Evolutionary conservation across 35 echinoderm and acorn worm species (phyloP), one percentile per base, ranked within the genome.

Genomic region (Heliocidaris tuberculata): DNA sequence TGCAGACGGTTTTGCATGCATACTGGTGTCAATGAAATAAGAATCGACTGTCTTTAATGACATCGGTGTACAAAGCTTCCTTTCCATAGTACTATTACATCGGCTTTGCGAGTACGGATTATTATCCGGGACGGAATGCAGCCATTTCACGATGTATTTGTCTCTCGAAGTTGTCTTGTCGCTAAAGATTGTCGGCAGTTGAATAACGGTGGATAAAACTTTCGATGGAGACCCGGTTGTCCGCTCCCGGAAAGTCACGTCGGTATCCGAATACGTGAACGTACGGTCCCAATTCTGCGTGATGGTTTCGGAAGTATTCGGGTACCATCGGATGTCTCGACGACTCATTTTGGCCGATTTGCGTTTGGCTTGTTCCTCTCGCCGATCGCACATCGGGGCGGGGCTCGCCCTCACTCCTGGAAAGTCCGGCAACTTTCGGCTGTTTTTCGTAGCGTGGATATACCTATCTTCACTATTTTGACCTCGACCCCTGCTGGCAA

Each of bases 81-180:
- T 52, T 21, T 59, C 50, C 11, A 93, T 30, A 29, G 16, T 30
- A 30, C 47, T 93, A 27, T 30, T 93, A 59, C 91, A 56, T 13
- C 91, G 47, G 91, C 91, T 93, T n/a, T 59, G 24, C 0, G 94
- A 31, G 56, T 60, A 85, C 48, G 94, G 94, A 65, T 85, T 95
- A 24, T 61, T 92, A 60, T 90, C 88, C 32, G 94, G 94, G 13
- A 91, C 94, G 7, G 86, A 88, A 48, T 95, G 85, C 49, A 95
- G 54, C 94, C 94, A 95, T 54, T 92, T 90, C 49, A 95, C 94
- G 56, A 95, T 92, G 94, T 95, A 95, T 31, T 90, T 90, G 35
- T 95, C 94, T 30, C 88, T 49, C 10, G 90, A 88, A 16, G 48
- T 95, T 19, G 94, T 54, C 32, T 59, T 95, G 12, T 88, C 50